Base-by-base conservation (phyloP, 2,113 vertebrate genomes). In the Mustela nigripes region DNA sequence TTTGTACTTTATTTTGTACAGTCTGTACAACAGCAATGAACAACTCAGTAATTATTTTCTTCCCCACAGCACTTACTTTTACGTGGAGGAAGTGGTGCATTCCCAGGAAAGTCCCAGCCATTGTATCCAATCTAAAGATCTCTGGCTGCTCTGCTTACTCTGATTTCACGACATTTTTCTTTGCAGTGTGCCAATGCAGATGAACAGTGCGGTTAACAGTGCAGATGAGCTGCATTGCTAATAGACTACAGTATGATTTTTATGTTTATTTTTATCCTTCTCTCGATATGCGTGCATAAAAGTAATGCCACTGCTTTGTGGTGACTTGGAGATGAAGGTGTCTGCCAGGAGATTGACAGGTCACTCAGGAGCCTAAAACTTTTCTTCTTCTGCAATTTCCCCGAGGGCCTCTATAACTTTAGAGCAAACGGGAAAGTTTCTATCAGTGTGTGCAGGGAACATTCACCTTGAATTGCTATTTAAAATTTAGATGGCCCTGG, bases 201-300 rank as follows among this genome's bases (percentile, higher is more conserved):
- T 63, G 42, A 78, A 50, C 22, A 88, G 42, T 26, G 16, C 15
- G 5, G 36, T n/a, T n/a, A 24, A 45, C 65, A 60, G 26, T 74
- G 12, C 26, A 63, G 36, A 89, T 6, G 5, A 92, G 6, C 24
- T 36, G 62, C 58, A 50, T 48, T 73, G 42, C 67, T 69, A 91
- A 79, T 24, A 80, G 14, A 42, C 24, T 10, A n/a, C 24, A 18
- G 60, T 45, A 5, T 53, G 96, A 67, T 93, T 94, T 95, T 97
- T 80, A 65, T 60, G 24, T 92, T 82, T 58, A 28, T 76, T 71
- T 96, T 91, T 97, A 83, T 93, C 71, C 42, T 36, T 94, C 2
- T 89, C 33, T 79, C 3, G 90, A 7, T 92, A 4, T 24, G 4
- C 4, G 22, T 78, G 58, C 50, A 69, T 91, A 74, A 93, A 95